A percentile compares a stretch with the other conserved stretches of the same genome.
Conservation (phyloP, 2,797 vertebrate species). For the Clarias platycephalus region DNA sequence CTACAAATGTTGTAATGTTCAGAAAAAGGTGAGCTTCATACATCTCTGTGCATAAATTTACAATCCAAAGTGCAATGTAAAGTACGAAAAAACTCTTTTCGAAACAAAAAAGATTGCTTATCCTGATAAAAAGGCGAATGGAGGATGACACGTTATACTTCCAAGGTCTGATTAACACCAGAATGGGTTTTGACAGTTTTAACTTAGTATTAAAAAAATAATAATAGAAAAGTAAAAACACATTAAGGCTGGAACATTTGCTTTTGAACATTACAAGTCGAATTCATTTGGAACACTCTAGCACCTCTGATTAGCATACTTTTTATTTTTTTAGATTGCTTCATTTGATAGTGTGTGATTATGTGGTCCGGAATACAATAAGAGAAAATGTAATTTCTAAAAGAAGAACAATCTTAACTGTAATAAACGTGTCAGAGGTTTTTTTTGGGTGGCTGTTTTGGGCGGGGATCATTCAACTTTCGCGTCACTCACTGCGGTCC, state of each 20-base stretch:
- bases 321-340: not conserved
- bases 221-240: not conserved
- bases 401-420: not conserved
- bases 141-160: not conserved
- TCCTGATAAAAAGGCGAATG: not conserved
- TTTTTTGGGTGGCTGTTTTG: not conserved
- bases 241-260: not conserved
- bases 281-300: not conserved
- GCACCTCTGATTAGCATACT: slow-evolving; percentile 15
- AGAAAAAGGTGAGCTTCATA: not conserved
- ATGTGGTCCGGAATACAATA: not conserved
- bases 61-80: not conserved
- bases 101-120: not conserved
- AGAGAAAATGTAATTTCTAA: not conserved
- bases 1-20: not conserved
- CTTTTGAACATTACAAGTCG: not conserved
- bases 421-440: not conserved
- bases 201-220: not conserved
- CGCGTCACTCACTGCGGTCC: not conserved
- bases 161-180: slow-evolving; percentile 10
- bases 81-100: not conserved
- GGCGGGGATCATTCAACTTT: not conserved
- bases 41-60: not conserved
- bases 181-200: not conserved
- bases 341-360: not conserved